Percentiles rank a stretch among this genome's conserved stretches.
These are phyloP conservation scores for Pseudomugil gertrudae DNA, from an alignment of 2,797 vertebrate species.

Conservation along the genomic window DNA sequence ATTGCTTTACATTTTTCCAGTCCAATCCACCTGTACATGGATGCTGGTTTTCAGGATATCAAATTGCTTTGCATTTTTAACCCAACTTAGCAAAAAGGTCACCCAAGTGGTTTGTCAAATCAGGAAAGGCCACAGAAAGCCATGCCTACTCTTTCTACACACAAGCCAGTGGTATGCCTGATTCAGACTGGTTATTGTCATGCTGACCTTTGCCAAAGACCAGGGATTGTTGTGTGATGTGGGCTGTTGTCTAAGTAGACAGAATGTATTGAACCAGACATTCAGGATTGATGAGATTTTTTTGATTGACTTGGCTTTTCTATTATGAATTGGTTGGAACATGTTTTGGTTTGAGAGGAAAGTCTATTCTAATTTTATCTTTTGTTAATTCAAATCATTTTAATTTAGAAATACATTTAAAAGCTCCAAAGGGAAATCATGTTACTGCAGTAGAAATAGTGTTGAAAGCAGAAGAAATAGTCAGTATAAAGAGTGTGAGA, in stretches of 20 bases:
- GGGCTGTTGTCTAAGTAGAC: conserved; percentile 28
- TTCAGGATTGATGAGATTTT: conserved; percentile 23
- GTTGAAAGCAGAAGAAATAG: not conserved
- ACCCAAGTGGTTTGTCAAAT: conserved; percentile 58
- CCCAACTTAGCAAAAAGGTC: conserved; percentile 70
- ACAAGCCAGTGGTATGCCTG: conserved; percentile 39
- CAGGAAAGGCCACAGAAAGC: conserved; percentile 61
- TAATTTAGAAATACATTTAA: not conserved
- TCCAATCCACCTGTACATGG: conserved; percentile 28
- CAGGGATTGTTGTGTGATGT: conserved; percentile 20
- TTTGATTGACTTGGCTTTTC: conserved; percentile 18
- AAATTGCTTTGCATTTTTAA: conserved; percentile 52
- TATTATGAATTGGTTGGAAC: conserved; percentile 3
- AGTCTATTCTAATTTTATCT: not conserved
- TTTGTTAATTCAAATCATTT: not conserved
- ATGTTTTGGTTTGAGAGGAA: conserved; percentile 20
- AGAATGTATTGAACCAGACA: conserved; percentile 32
- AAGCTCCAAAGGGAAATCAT: not conserved
- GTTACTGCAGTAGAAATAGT: not conserved
- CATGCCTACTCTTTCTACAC: conserved; percentile 21
- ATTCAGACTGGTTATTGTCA: conserved; percentile 54
- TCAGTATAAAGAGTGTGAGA: no score
- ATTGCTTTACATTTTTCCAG: conserved; percentile 33
- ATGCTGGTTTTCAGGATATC: conserved; percentile 21
- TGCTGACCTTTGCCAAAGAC: conserved; percentile 73